Percentiles rank a stretch among this genome's conserved stretches.
phyloP scores from a whole-genome alignment of 2,113 vertebrate species.

The Menidia beryllina region DNA sequence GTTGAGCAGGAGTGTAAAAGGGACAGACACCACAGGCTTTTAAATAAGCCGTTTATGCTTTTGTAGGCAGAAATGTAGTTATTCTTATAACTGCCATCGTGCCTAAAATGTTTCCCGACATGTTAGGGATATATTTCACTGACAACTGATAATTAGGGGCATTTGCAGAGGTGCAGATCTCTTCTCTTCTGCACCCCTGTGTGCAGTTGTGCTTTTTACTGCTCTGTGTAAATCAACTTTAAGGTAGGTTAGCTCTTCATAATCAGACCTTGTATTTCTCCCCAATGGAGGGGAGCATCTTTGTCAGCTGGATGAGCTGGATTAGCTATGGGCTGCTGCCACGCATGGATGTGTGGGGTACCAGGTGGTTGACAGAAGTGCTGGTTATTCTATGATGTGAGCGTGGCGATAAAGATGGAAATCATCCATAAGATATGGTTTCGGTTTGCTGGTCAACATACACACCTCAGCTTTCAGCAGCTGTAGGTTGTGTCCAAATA shows the following conservation, averaged over 20 bases:
- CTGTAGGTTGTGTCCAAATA: conserved; percentile 2
- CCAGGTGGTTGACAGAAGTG: conserved; percentile 20
- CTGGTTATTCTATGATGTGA: not conserved
- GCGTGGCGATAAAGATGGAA: conserved; percentile 1
- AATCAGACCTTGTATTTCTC: conserved; percentile 41
- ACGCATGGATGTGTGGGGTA: conserved; percentile 10
- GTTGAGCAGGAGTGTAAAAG: not conserved
- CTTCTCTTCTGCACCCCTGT: conserved; percentile 46
- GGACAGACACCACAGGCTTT: not conserved
- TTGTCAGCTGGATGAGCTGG: conserved; percentile 12
- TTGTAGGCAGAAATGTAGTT: not conserved
- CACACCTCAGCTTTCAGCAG: not conserved
- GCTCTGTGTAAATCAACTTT: conserved; percentile 22
- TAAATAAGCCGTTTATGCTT: conserved; percentile 10
- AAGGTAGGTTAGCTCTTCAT: conserved; percentile 36
- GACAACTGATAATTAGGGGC: conserved; percentile 11
- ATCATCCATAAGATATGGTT: conserved; percentile 7
- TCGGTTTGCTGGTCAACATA: not conserved
- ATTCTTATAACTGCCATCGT: not conserved
- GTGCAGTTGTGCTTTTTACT: conserved; percentile 41
- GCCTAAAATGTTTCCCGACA: conserved; percentile 4
- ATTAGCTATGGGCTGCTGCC: conserved; percentile 17
- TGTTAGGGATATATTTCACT: conserved; percentile 13
- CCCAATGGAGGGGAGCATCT: conserved; percentile 24
- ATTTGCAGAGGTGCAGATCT: conserved; percentile 46